These are phyloP conservation scores for Scaptomyza tumidula DNA, from an alignment of 2,888 invertebrate species.

Conservation along the genomic window DNA sequence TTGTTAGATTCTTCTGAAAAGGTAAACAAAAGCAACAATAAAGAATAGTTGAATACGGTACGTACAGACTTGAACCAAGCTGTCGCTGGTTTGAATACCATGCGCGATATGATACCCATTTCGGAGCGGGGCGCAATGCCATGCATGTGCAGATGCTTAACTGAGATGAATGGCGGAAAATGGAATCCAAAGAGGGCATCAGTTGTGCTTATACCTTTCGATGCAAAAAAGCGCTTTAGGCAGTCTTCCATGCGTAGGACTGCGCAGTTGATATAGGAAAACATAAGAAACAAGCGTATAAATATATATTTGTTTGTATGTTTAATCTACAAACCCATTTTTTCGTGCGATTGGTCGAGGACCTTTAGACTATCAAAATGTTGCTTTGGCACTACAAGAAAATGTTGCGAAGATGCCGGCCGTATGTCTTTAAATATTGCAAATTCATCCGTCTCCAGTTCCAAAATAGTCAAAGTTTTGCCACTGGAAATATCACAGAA, in stretches of 20 bases:
- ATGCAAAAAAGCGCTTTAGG: constrained; percentile 84
- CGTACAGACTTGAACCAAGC: constrained; percentile 94
- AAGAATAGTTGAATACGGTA: neutral
- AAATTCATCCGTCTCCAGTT: constrained; percentile 90
- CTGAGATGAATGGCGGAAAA: constrained; percentile 94
- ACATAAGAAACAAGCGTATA: neutral
- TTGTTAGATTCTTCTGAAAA: too few relatives aligned
- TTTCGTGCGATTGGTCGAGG: constrained; percentile 88
- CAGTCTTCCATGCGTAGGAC: constrained; percentile 88
- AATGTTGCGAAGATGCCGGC: constrained; percentile 92
- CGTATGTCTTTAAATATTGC: constrained; percentile 93
- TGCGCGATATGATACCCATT: constrained; percentile 88
- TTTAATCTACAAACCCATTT: constrained; percentile 87
- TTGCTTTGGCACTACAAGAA: constrained; percentile 90
- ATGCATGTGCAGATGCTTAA: constrained; percentile 92
- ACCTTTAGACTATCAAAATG: constrained; percentile 91
- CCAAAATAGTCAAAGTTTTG: constrained; percentile 86
- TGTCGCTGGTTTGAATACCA: constrained; percentile 90
- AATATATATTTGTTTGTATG: neutral
- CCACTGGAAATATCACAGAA: constrained; percentile 91
- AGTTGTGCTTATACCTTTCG: constrained; percentile 85
- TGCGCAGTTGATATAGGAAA: constrained; percentile 70
- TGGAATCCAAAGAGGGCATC: constrained; percentile 91
- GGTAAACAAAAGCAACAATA: neutral
- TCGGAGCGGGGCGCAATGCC: constrained; percentile 91